Evolutionary conservation across 2,888 invertebrate genomes (phyloP).

Genomic region (Cynaeus angustus): DNA sequence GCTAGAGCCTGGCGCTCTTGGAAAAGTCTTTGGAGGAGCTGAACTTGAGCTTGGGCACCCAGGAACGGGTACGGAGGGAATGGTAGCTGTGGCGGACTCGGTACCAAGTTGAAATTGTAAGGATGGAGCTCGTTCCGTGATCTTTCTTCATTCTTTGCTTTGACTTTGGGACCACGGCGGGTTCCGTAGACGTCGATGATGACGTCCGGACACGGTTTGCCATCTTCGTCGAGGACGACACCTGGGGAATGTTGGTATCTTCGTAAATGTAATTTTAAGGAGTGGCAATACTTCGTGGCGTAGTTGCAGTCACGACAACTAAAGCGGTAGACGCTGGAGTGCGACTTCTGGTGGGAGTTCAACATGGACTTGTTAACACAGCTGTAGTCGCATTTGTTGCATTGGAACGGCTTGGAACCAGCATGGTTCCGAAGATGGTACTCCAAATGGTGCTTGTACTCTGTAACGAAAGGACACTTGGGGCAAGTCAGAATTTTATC

Average conservation of each 20-base stretch:
- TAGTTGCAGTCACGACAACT: conserved; percentile 95
- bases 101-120: conserved; percentile 27
- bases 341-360: conserved; percentile 97
- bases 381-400: conserved; percentile 89
- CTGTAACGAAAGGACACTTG: conserved; percentile 97
- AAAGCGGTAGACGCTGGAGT: conserved; percentile 93
- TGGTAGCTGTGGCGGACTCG: conserved; percentile 43
- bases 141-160: conserved; percentile 53
- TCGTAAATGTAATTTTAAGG: conserved; percentile 93
- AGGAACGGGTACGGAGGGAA: conserved; percentile 56
- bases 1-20: conserved; percentile 32
- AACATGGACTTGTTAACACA: conserved; percentile 99
- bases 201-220: conserved; percentile 89
- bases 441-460: conserved; percentile 98
- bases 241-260: conserved; percentile 94
- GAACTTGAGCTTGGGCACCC: conserved; percentile 37
- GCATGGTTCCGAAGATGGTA: conserved; percentile 97
- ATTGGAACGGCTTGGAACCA: conserved; percentile 96
- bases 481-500: conserved; percentile 94
- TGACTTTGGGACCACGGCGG: conserved; percentile 86
- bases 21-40: conserved; percentile 56
- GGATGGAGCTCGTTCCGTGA: conserved; percentile 46
- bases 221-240: conserved; percentile 91
- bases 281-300: conserved; percentile 98
- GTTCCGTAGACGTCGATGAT: conserved; percentile 95